Base-by-base conservation (phyloP, 2,888 invertebrate species). In the Acronicta leporina region DNA sequence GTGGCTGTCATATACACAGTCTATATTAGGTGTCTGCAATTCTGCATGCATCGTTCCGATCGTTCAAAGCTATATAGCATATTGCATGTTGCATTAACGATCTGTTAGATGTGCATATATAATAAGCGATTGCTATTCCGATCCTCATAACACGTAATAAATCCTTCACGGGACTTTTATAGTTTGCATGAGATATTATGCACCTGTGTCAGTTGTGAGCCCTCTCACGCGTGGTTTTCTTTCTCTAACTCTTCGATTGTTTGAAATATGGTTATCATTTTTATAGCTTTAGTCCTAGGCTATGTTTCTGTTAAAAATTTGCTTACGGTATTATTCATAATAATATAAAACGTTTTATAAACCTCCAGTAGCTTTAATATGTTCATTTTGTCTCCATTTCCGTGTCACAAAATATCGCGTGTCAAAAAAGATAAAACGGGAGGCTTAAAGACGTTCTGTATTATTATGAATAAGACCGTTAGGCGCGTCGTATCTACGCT, bases 71-170 rank as follows among this genome's bases (percentile, higher is more conserved):
- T 40, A 50, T 8, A 41, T 38, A 42, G 13, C 20, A 25, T n/a
- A 11, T 45, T 59, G 59, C 45, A 46, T 52, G 45, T 65, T 52
- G 42, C 51, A 55, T 35, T 68, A 49, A 71, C 16, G 9, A 55
- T 42, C 8, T 65, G 42, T 48, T 55, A 45, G 46, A 41, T 50
- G 13, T 43, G 42, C 27, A 71, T 71, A 55, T 43, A 69, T 53
- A 61, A 49, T 57, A 25, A 40, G 35, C 35, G n/a, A 43, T 49
- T 55, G 20, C 45, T 30, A 38, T 42, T 49, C 11, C 8, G 10
- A 40, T 50, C 16, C 10, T 25, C 16, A 35, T 38, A 25, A 54
- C 71, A 53, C 41, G 44, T 44, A 48, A 41, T 69, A 53, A 63
- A 64, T 57, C 40, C 41, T 35, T 64, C 43, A 43, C 16, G 20